phyloP scores from a whole-genome alignment of 2,797 vertebrate genomes.

The Poliocrania exsul region DNA sequence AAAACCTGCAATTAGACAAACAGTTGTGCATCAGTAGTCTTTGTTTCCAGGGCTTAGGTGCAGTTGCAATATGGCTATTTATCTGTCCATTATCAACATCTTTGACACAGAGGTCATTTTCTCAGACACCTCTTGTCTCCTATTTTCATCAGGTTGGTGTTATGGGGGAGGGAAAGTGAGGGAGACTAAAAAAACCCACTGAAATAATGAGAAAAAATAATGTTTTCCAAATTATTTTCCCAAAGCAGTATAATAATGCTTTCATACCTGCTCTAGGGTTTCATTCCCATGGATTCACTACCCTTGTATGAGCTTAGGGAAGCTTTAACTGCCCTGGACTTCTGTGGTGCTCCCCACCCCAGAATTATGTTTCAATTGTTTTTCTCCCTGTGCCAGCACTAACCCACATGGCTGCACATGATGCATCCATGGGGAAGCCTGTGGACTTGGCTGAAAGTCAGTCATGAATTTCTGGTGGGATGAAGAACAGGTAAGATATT shows the following conservation, averaged over 20 bases:
- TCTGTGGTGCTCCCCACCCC: not conserved
- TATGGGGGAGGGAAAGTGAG: not conserved
- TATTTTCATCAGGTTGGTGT: not conserved
- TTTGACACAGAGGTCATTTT: not conserved
- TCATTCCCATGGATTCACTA: not conserved
- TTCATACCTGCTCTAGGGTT: not conserved
- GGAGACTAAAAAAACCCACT: not conserved
- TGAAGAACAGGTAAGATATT: not conserved
- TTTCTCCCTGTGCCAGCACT: not conserved
- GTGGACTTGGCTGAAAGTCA: not conserved
- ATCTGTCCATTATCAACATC: not conserved
- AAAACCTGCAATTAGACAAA: not conserved
- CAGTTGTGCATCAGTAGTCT: not conserved
- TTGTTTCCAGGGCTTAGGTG: not conserved
- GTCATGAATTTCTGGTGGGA: not conserved
- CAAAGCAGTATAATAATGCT: not conserved
- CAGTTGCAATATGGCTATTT: not conserved
- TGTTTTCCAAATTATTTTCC: not conserved
- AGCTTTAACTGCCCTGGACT: not conserved
- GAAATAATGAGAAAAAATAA: not conserved
- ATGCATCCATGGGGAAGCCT: not conserved
- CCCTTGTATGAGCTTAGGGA: not conserved
- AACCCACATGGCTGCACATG: not conserved
- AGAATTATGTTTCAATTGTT: not conserved
- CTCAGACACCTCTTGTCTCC: not conserved